phyloP scores from a whole-genome alignment of 2,888 invertebrate species.

The Habrosyne pyritoides region DNA sequence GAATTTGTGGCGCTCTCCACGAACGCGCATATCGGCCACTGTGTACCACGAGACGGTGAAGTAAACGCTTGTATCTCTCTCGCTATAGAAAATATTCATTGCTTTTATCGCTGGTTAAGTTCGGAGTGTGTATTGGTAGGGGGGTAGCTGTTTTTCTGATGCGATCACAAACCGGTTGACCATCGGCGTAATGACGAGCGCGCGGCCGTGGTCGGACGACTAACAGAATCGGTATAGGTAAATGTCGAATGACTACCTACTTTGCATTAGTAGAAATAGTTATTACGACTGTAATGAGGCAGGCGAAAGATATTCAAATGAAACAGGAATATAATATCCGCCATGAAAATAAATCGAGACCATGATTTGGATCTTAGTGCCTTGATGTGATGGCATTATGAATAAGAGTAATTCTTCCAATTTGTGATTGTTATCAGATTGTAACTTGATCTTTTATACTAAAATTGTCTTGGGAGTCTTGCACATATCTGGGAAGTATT shows the following conservation, averaged over 20 bases:
- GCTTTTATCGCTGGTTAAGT: conserved; percentile 12
- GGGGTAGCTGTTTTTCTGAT: conserved; percentile 79
- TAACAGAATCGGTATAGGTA: conserved; percentile 57
- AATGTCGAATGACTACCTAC: conserved; percentile 69
- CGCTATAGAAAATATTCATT: conserved; percentile 18
- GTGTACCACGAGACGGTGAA: conserved; percentile 50
- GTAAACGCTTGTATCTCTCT: conserved; percentile 15
- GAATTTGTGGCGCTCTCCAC: conserved; percentile 68
- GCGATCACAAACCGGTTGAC: conserved; percentile 81
- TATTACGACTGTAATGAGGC: conserved; percentile 30
- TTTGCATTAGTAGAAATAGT: conserved; percentile 66
- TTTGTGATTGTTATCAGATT: neutral
- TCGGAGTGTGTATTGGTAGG: conserved; percentile 50
- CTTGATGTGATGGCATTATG: neutral
- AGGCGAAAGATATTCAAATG: conserved; percentile 31
- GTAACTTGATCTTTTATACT: too few relatives aligned
- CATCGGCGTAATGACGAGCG: conserved; percentile 72
- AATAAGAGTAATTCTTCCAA: neutral
- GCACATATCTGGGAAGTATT: too few relatives aligned
- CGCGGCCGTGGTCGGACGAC: conserved; percentile 45
- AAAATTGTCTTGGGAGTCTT: too few relatives aligned
- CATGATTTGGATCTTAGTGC: conserved; percentile 16
- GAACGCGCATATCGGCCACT: conserved; percentile 62
- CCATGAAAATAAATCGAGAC: conserved; percentile 15
- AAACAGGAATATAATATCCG: conserved; percentile 25